Conservation (phyloP, 2,113 vertebrate genomes). For the Syngnathus scovelli region DNA sequence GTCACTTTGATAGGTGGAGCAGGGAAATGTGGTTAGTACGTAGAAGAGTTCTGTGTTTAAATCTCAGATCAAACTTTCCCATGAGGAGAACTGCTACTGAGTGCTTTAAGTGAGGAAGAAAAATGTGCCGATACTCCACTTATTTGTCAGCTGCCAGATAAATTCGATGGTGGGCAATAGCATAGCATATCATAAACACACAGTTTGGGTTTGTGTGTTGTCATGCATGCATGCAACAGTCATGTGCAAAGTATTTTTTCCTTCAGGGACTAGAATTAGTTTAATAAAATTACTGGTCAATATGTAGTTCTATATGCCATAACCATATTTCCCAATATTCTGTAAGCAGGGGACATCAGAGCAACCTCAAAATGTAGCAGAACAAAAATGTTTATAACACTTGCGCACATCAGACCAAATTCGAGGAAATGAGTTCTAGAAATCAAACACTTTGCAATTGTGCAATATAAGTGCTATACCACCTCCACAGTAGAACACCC, state of each 20-base stretch:
- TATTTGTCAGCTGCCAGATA: too few relatives aligned
- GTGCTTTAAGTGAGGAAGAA: too few relatives aligned
- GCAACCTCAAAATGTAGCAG: conserved; percentile 23
- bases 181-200: too few relatives aligned
- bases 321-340: background rate
- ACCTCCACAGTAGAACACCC: conserved; percentile 27
- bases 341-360: background rate
- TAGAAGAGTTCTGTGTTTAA: background rate
- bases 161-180: too few relatives aligned
- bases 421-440: conserved; percentile 13
- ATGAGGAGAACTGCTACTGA: background rate
- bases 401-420: conserved; percentile 26
- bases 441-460: background rate
- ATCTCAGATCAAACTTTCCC: background rate
- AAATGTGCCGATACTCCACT: too few relatives aligned
- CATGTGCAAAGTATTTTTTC: too few relatives aligned
- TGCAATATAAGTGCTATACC: background rate
- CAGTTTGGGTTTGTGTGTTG: too few relatives aligned
- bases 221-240: too few relatives aligned
- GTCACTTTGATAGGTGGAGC: background rate
- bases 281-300: background rate
- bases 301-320: background rate
- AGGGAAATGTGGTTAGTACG: background rate
- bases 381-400: conserved; percentile 31
- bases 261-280: background rate